These are phyloP conservation scores for Ceryle rudis DNA, from an alignment of 2,797 vertebrate species.

Conservation along the genomic window DNA sequence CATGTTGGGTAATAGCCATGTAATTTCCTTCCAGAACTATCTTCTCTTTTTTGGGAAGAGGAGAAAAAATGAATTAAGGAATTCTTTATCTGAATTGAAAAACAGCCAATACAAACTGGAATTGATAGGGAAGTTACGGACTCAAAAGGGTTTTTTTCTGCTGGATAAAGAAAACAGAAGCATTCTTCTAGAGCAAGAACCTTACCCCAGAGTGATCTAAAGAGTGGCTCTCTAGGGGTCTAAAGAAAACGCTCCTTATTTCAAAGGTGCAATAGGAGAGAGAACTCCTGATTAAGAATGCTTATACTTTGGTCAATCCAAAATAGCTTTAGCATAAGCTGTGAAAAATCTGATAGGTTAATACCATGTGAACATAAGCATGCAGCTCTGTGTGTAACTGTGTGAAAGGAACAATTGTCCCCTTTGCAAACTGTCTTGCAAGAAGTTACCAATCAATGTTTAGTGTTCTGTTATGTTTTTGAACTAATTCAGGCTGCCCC, in stretches of 20 bases:
- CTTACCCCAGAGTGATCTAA: background rate
- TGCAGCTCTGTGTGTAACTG: background rate
- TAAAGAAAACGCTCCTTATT: background rate
- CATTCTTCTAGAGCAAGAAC: background rate
- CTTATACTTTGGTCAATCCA: background rate
- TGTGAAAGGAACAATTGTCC: background rate
- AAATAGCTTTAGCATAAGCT: conserved; percentile 19
- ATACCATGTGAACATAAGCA: background rate
- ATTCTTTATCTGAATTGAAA: background rate
- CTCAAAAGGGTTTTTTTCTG: background rate
- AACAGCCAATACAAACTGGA: background rate
- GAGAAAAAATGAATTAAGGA: background rate
- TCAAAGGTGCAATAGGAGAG: background rate
- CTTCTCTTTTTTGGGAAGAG: background rate
- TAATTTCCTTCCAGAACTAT: background rate
- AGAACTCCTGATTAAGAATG: background rate
- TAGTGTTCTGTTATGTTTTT: background rate
- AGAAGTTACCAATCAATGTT: background rate
- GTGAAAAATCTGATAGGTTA: background rate
- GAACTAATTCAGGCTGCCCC: background rate
- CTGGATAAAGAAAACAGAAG: background rate
- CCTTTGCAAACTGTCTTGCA: background rate
- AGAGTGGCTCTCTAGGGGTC: background rate
- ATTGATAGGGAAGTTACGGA: background rate
- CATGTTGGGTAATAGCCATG: background rate